Percentiles rank a stretch among this genome's conserved stretches.
Evolutionary conservation across 2,797 vertebrate genomes (phyloP).

Genomic region (Oophaga sylvatica): DNA sequence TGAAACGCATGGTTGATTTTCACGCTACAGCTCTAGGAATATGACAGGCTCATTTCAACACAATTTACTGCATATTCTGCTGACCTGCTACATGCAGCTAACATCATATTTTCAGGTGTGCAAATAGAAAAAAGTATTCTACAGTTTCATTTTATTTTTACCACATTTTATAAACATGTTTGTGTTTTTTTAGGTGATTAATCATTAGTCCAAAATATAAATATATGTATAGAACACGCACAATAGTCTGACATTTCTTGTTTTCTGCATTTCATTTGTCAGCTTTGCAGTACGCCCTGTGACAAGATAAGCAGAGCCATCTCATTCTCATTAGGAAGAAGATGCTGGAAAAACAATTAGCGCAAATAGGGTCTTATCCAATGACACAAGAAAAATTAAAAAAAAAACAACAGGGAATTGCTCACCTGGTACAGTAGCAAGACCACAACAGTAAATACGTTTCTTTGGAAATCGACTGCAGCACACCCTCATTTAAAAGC

Average conservation of each 20-base stretch:
- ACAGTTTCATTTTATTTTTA: not conserved
- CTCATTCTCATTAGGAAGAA: not conserved
- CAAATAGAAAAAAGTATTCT: not conserved
- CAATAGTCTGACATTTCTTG: not conserved
- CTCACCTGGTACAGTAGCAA: fast-evolving
- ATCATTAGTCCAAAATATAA: too few species aligned
- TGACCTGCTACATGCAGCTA: not conserved
- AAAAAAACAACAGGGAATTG: too few species aligned
- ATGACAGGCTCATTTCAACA: conserved; percentile 1
- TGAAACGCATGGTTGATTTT: conserved; percentile 49
- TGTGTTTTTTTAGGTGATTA: too few species aligned
- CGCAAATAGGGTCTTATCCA: too few species aligned
- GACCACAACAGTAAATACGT: too few species aligned
- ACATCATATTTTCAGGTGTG: not conserved
- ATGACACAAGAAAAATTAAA: too few species aligned
- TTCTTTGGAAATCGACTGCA: too few species aligned
- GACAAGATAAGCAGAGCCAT: not conserved
- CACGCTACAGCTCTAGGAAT: conserved; percentile 9
- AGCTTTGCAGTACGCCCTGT: not conserved
- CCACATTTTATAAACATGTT: not conserved
- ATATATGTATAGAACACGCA: not conserved
- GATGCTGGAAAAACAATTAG: too few species aligned
- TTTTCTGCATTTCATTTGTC: not conserved
- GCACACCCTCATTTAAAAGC: too few species aligned
- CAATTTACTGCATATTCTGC: not conserved